Percentiles rank a stretch among this genome's conserved stretches.
These are phyloP conservation scores for Caenorhabditis briggsae DNA, from an alignment of 1,140 invertebrate genomes.

Conservation along the genomic window DNA sequence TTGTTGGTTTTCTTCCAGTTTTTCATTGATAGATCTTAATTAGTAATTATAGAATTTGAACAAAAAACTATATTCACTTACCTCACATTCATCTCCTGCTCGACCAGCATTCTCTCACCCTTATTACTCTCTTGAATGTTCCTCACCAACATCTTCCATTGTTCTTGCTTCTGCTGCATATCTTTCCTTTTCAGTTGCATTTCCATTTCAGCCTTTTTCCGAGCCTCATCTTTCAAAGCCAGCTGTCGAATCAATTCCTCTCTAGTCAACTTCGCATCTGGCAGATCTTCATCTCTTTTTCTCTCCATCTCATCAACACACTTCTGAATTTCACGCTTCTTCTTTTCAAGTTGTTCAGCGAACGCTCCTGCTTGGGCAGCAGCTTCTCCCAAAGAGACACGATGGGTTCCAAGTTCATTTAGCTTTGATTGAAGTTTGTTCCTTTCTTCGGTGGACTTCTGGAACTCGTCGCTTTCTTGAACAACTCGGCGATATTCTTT, in stretches of 20 bases:
- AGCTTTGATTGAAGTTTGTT: constrained; percentile 47
- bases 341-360: constrained; percentile 4
- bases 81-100: neutral
- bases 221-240: neutral
- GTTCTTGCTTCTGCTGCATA: neutral
- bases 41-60: too few species aligned
- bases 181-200: constrained; percentile 20
- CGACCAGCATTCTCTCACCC: neutral
- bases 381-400: constrained; percentile 41
- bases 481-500: constrained; percentile 28
- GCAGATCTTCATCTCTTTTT: constrained; percentile 24
- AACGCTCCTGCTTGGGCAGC: constrained; percentile 32
- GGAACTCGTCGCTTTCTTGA: constrained; percentile 23
- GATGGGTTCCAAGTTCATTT: constrained; percentile 33
- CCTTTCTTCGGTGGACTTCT: constrained; percentile 1
- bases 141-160: neutral
- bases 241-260: neutral
- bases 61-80: neutral
- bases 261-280: constrained; percentile 1
- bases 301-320: neutral
- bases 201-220: constrained; percentile 1
- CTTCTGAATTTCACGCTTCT: constrained; percentile 3
- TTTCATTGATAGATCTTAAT: neutral
- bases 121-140: neutral
- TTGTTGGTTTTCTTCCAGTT: constrained; percentile 19